These are phyloP conservation scores for Artemisiospiza belli DNA, from an alignment of 2,113 vertebrate species.

Conservation along the genomic window DNA sequence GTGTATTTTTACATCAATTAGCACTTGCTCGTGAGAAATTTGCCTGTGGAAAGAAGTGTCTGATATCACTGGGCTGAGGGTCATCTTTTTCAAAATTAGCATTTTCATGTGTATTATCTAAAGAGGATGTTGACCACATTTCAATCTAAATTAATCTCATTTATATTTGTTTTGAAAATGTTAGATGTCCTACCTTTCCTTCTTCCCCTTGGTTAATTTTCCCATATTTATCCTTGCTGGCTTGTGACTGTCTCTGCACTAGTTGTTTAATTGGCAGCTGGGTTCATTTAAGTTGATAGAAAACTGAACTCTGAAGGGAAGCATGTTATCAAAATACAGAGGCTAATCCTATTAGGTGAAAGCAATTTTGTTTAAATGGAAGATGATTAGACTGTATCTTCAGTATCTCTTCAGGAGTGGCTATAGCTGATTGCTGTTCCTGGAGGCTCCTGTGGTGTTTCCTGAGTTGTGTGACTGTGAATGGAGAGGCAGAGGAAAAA, in stretches of 20 bases:
- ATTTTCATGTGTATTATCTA: neutral
- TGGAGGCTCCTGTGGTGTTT: neutral
- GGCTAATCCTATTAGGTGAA: conserved; percentile 7
- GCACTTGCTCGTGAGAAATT: neutral
- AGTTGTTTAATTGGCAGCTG: conserved; percentile 6
- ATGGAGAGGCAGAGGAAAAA: neutral
- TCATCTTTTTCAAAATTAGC: neutral
- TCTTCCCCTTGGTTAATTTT: neutral
- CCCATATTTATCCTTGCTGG: neutral
- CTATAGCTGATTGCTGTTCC: neutral
- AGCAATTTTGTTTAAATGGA: conserved; percentile 14
- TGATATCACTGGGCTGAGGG: neutral
- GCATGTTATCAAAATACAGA: neutral
- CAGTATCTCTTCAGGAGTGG: neutral
- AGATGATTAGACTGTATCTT: neutral
- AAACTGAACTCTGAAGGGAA: neutral
- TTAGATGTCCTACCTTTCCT: neutral
- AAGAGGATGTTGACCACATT: neutral
- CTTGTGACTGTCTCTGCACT: neutral
- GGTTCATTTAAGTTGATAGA: conserved; percentile 18
- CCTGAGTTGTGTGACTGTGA: neutral
- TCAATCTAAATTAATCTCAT: conserved; percentile 20
- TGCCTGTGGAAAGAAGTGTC: neutral
- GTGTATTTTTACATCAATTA: neutral
- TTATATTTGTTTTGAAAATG: conserved; percentile 6